phyloP scores from a whole-genome alignment of 2,797 vertebrate genomes.

The Onychomys arenicola region DNA sequence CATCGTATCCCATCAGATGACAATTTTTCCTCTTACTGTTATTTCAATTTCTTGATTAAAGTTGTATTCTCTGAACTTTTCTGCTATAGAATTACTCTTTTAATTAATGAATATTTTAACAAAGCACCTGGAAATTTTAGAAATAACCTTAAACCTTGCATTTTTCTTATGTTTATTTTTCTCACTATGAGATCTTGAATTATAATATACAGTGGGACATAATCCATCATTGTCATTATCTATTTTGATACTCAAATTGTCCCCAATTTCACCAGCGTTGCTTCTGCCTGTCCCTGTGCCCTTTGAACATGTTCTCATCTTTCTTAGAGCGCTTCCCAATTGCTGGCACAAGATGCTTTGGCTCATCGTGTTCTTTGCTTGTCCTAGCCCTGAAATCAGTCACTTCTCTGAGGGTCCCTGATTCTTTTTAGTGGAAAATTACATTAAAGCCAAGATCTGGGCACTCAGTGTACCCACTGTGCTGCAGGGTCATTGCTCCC shows the following conservation, averaged over 20 bases:
- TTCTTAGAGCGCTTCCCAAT: constrained; percentile 65
- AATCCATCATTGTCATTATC: constrained; percentile 38
- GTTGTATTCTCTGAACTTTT: not conserved
- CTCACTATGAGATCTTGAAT: not conserved
- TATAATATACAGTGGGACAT: not conserved
- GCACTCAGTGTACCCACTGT: not conserved
- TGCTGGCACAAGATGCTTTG: constrained; percentile 73
- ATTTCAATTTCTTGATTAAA: constrained; percentile 17
- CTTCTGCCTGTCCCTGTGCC: constrained; percentile 48
- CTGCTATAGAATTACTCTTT: constrained; percentile 26
- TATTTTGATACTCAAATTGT: constrained; percentile 54
- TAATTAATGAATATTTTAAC: constrained; percentile 43
- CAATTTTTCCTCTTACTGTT: constrained; percentile 20
- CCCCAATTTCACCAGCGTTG: not conserved
- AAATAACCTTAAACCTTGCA: not conserved
- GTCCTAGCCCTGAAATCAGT: constrained; percentile 66
- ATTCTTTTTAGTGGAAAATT: constrained; percentile 66
- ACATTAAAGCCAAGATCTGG: constrained; percentile 53
- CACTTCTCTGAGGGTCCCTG: constrained; percentile 65
- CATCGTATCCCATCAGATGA: not conserved
- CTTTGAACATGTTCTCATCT: constrained; percentile 52
- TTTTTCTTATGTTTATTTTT: constrained; percentile 12
- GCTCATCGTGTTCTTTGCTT: constrained; percentile 72
- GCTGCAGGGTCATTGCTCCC: not conserved
- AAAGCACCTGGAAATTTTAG: constrained; percentile 11